Evolutionary conservation across 2,888 invertebrate genomes (phyloP), one percentile per base, ranked within the genome.

Genomic region (Caenorhabditis japonica): DNA sequence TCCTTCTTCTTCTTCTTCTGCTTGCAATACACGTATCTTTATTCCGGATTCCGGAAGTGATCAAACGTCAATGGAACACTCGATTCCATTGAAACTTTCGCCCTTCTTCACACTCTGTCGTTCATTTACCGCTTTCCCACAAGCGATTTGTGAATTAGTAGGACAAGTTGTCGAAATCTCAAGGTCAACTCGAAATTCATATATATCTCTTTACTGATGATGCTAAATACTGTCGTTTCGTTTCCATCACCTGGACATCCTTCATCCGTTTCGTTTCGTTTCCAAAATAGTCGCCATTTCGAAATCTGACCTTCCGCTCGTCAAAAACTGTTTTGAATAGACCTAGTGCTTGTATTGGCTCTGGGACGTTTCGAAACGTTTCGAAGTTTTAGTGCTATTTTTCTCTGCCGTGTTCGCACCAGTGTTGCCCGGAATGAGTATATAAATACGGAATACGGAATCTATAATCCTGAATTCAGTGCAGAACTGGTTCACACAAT

Each of bases 161-260:
- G 64, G 55, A 34, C 64, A 64, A 56, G 49, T 64, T 64, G 55
- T 64, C 64, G 56, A 64, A 64, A 64, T 64, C 64, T 56, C 64
- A 64, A 64, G 64, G 64, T 19, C 64, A 33, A 49, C 56, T 64
- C 27, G 49, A 55, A 55, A 56, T 56, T 56, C 56, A 49, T 64
- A 47, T 49, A 5, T 10, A 39, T 46, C 47, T 49, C 23, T 12
- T 12, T 39, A 43, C n/a, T 15, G 19, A 33, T 60, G 60, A 46
- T 46, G 33, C 33, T n/a, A n/a, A n/a, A n/a, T 47, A 19, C 30
- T 27, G 44, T 34, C 33, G 49, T 17, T 34, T 30, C 34, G 38
- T 64, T 49, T 39, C 41, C 49, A 53, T 64, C 64, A 64, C 64
- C 64, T 64, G 64, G 47, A 19, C 44, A 36, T 33, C 19, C 15